Evolutionary conservation across 1,140 invertebrate species (phyloP), one percentile per base, ranked within the genome.

Genomic region (Solenopsis fugax): DNA sequence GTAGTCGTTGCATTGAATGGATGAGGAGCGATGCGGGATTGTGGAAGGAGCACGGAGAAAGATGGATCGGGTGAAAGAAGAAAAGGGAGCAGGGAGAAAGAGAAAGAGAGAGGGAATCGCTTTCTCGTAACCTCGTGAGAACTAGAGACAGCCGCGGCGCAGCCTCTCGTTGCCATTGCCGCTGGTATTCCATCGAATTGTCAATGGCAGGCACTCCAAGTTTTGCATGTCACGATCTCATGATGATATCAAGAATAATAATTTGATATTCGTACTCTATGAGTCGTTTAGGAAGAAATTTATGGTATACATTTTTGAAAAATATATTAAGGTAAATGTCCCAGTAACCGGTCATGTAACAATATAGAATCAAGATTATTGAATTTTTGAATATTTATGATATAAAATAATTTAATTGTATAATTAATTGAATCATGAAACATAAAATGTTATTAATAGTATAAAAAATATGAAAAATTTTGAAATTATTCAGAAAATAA

Each of bases 71-170:
- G 54, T 75, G 69, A 84, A 75, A 69, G 52, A 85, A 13, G 37
- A 37, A 13, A 37, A 48, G 45, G 12, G 45, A 80, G 67, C 45
- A 65, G n/a, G 18, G 37, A 41, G 64, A 76, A 29, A 80, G 24
- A 73, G 62, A 72, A 48, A 69, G 64, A 86, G 48, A 89, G 29
- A 73, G 58, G 77, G 29, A 87, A 65, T 93, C 88, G 90, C 92
- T 93, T 93, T 93, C 92, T 92, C 90, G 92, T 92, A 93, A 93
- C 92, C 92, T 90, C 92, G 92, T 93, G 92, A 93, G 92, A 93
- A 93, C 92, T 90, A 85, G 89, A 90, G 92, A 91, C 90, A 92
- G 81, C 89, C 65, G 29, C 50, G 81, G 82, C 65, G 71, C 78
- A 62, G 73, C 78, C 69, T 88, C 50, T 84, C 67, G 58, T 86